Evolutionary conservation across 2,113 vertebrate species (phyloP).

Genomic region (Labeo rohita): DNA sequence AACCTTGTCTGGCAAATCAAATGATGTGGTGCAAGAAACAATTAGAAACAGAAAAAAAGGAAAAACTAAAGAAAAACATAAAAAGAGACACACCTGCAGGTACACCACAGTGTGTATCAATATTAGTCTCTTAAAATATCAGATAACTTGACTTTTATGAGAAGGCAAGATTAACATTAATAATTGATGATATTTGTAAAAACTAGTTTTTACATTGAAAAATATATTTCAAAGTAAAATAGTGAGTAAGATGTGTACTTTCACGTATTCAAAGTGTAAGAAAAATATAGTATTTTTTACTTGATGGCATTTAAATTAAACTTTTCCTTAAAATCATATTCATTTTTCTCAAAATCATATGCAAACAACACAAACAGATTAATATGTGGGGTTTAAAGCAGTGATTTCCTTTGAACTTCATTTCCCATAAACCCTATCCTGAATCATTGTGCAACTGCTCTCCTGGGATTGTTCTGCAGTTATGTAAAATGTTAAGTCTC

Average conservation of each 20-base stretch:
- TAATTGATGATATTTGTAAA: background rate
- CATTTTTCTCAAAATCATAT: background rate
- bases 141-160: background rate
- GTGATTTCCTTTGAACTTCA: slow-evolving; percentile 33
- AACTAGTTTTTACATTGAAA: no score
- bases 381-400: background rate
- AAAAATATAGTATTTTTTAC: background rate
- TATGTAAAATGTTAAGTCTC: slow-evolving; percentile 46
- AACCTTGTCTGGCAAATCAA: background rate
- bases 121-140: background rate
- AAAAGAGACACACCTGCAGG: no score
- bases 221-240: background rate
- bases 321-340: background rate
- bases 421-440: slow-evolving; percentile 7
- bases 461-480: slow-evolving; percentile 37
- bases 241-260: background rate
- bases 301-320: no score
- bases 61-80: no score
- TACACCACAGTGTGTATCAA: no score
- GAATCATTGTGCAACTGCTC: slow-evolving; percentile 20
- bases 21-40: background rate
- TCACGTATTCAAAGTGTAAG: background rate
- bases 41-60: background rate
- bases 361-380: background rate
- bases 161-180: background rate